phyloP scores from a whole-genome alignment of 2,888 invertebrate genomes.

The Machimus atricapillus region DNA sequence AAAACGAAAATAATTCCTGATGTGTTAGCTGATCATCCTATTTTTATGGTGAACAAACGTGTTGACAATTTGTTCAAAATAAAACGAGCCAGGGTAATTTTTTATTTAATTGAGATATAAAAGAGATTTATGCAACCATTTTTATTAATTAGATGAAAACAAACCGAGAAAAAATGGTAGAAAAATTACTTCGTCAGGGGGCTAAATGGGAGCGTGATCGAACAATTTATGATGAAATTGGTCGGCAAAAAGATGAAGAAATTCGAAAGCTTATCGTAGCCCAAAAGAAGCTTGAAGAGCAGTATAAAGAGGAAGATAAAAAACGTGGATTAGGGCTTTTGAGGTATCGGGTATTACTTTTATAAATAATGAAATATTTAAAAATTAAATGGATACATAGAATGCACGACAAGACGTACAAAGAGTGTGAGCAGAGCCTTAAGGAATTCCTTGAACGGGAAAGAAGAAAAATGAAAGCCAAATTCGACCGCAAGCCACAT shows the following conservation, averaged over 20 bases:
- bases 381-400: constrained; percentile 49
- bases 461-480: constrained; percentile 57
- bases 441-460: constrained; percentile 58
- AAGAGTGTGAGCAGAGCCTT: constrained; percentile 57
- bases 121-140: background rate
- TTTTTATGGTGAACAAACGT: constrained; percentile 66
- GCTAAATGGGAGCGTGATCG: constrained; percentile 61
- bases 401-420: constrained; percentile 59
- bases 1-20: constrained; percentile 67
- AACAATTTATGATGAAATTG: constrained; percentile 56
- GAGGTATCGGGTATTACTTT: constrained; percentile 51
- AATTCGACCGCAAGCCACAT: constrained; percentile 53
- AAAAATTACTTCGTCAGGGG: constrained; percentile 59
- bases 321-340: constrained; percentile 58
- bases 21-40: constrained; percentile 64
- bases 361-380: background rate
- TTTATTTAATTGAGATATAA: background rate
- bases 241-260: constrained; percentile 53
- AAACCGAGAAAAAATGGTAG: constrained; percentile 59
- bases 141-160: constrained; percentile 56
- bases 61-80: constrained; percentile 64
- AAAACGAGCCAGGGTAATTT: constrained; percentile 64
- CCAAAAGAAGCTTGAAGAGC: constrained; percentile 54
- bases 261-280: constrained; percentile 52
- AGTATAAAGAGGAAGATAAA: constrained; percentile 56